These are phyloP conservation scores for Platanista minor DNA, from an alignment of 2,113 vertebrate species.

Conservation along the genomic window DNA sequence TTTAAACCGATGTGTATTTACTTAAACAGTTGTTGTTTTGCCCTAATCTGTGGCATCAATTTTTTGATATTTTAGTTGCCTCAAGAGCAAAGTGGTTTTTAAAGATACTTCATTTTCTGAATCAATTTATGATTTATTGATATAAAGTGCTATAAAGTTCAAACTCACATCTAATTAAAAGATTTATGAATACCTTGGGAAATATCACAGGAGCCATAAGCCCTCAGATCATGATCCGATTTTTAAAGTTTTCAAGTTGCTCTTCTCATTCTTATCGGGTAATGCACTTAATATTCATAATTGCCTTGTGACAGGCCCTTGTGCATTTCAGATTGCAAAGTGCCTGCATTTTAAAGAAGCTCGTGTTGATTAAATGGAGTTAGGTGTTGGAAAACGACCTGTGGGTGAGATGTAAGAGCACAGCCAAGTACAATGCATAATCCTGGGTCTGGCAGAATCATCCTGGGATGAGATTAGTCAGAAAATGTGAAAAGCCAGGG, in stretches of 20 bases:
- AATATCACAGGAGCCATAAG: slow-evolving; percentile 68
- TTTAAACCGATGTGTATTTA: neutral
- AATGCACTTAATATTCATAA: slow-evolving; percentile 79
- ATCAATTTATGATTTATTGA: slow-evolving; percentile 63
- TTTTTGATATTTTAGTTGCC: slow-evolving; percentile 27
- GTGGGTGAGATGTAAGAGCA: slow-evolving; percentile 41
- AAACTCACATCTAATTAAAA: slow-evolving; percentile 79
- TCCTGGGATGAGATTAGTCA: slow-evolving; percentile 45
- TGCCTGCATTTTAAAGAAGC: slow-evolving; percentile 75
- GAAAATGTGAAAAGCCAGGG: slow-evolving; percentile 39
- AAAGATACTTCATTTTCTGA: slow-evolving; percentile 52
- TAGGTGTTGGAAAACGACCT: slow-evolving; percentile 72
- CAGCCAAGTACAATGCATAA: slow-evolving; percentile 39
- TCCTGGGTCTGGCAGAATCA: slow-evolving; percentile 35
- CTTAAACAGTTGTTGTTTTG: neutral
- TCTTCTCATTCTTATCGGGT: slow-evolving; percentile 72
- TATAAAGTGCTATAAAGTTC: slow-evolving; percentile 71
- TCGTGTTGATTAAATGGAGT: slow-evolving; percentile 77
- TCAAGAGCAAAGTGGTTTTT: slow-evolving; percentile 43
- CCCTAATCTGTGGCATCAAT: neutral
- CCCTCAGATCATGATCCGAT: slow-evolving; percentile 73
- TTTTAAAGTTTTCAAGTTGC: slow-evolving; percentile 77
- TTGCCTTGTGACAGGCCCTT: slow-evolving; percentile 74
- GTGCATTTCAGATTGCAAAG: slow-evolving; percentile 67
- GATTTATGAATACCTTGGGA: slow-evolving; percentile 72